A percentile compares a stretch with the other conserved stretches of the same genome.
These are phyloP conservation scores for Hyperopisus bebe DNA, from an alignment of 2,113 vertebrate genomes.

Conservation along the genomic window DNA sequence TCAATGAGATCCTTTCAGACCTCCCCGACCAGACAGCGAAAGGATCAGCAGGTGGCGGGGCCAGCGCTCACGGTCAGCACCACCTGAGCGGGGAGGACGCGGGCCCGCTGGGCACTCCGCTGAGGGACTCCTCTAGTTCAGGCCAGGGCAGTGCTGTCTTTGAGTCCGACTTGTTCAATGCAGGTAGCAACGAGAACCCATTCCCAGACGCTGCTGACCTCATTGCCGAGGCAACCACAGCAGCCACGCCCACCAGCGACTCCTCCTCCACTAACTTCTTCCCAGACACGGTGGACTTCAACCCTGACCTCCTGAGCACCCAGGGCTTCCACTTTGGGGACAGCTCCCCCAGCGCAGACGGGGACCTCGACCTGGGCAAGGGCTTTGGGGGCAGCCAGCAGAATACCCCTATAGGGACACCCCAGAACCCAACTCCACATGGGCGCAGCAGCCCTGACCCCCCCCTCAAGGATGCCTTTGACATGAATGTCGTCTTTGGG, in stretches of 20 bases:
- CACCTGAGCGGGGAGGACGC: constrained; percentile 74
- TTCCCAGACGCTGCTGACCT: constrained; percentile 90
- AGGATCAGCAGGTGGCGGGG: constrained; percentile 49
- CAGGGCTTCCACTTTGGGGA: constrained; percentile 89
- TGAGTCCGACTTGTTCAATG: constrained; percentile 90
- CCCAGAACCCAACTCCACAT: constrained; percentile 64
- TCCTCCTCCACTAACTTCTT: constrained; percentile 90
- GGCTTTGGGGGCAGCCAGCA: constrained; percentile 70
- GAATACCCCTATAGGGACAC: constrained; percentile 63
- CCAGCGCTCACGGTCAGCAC: constrained; percentile 52
- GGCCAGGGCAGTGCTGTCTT: constrained; percentile 92
- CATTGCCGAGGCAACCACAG: constrained; percentile 82
- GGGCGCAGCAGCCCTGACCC: constrained; percentile 66
- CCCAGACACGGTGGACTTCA: constrained; percentile 86
- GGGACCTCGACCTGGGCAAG: constrained; percentile 86
- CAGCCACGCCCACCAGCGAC: constrained; percentile 84
- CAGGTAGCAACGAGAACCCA: constrained; percentile 83
- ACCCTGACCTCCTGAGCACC: constrained; percentile 82
- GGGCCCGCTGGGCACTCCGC: constrained; percentile 81
- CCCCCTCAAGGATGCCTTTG: constrained; percentile 65
- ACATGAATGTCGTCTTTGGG: constrained; percentile 60
- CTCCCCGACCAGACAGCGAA: constrained; percentile 92
- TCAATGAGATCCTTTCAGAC: constrained; percentile 92
- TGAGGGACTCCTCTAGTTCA: constrained; percentile 93
- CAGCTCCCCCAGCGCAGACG: constrained; percentile 89